Conservation (phyloP, 2,113 vertebrate genomes). For the Cranoglanis bouderius region DNA sequence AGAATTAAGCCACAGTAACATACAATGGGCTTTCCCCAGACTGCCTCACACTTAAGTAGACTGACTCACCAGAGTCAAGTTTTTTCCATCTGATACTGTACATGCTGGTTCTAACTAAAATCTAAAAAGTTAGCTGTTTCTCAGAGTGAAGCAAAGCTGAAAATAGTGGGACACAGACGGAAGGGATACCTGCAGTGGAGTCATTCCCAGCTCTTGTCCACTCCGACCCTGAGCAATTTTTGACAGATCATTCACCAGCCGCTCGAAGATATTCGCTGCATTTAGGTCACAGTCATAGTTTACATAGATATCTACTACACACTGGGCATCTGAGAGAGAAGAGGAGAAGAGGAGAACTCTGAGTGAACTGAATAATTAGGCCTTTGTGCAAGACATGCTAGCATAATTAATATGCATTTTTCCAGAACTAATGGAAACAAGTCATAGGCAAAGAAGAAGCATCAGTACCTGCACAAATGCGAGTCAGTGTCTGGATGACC, state of each 20-base stretch:
- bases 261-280: conserved; percentile 97
- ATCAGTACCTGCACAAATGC: conserved; percentile 91
- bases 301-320: conserved; percentile 97
- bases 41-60: background rate
- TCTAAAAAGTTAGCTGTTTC: background rate
- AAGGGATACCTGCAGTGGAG: conserved; percentile 84
- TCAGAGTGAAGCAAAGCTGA: background rate
- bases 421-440: background rate
- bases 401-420: conserved; percentile 24
- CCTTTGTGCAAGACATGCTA: background rate
- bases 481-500: conserved; percentile 97
- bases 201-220: conserved; percentile 95
- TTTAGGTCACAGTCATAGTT: conserved; percentile 99
- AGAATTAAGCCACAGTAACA: background rate
- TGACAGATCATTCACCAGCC: conserved; percentile 94
- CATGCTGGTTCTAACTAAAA: background rate
- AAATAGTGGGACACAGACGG: background rate
- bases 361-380: background rate
- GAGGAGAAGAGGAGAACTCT: background rate
- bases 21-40: background rate
- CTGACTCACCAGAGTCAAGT: background rate
- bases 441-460: background rate
- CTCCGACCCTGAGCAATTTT: conserved; percentile 97
- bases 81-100: background rate
- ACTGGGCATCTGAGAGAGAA: conserved; percentile 87